Evolutionary conservation across 2,888 invertebrate species (phyloP).

Genomic region (Poecilobothrus nobilitatus): DNA sequence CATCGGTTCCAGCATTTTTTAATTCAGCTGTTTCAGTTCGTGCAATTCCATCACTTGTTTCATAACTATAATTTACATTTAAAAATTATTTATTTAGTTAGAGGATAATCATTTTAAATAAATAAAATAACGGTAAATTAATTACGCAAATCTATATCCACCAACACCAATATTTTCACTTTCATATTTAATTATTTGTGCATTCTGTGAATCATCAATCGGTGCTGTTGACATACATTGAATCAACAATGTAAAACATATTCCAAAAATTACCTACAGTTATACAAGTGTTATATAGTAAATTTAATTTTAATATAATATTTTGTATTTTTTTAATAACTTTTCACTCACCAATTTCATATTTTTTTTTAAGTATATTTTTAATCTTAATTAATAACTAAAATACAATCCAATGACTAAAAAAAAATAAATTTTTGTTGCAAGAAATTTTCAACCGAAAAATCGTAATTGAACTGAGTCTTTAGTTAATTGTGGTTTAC

Average conservation of each 20-base stretch:
- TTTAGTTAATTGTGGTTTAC: not conserved
- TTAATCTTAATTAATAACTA: too few species aligned
- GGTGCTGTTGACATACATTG: slow-evolving; percentile 31
- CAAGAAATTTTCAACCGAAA: not conserved
- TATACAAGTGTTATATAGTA: not conserved
- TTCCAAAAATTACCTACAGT: not conserved
- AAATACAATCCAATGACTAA: too few species aligned
- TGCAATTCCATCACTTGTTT: slow-evolving; percentile 57
- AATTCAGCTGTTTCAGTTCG: slow-evolving; percentile 54
- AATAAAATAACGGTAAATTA: slow-evolving; percentile 18
- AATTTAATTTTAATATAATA: too few species aligned
- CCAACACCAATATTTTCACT: slow-evolving; percentile 49
- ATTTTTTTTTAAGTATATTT: not conserved
- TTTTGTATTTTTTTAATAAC: not conserved
- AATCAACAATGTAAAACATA: not conserved
- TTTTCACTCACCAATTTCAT: not conserved
- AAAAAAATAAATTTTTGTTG: not conserved
- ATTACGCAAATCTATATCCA: slow-evolving; percentile 57
- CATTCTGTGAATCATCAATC: slow-evolving; percentile 45
- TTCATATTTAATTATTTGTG: slow-evolving; percentile 49
- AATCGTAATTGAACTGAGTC: not conserved
- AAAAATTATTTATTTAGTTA: not conserved
- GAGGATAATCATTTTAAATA: too few species aligned
- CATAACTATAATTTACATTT: slow-evolving; percentile 45
- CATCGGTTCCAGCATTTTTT: slow-evolving; percentile 55